Conservation (phyloP, 2,113 vertebrate genomes). For the Chionomys nivalis region DNA sequence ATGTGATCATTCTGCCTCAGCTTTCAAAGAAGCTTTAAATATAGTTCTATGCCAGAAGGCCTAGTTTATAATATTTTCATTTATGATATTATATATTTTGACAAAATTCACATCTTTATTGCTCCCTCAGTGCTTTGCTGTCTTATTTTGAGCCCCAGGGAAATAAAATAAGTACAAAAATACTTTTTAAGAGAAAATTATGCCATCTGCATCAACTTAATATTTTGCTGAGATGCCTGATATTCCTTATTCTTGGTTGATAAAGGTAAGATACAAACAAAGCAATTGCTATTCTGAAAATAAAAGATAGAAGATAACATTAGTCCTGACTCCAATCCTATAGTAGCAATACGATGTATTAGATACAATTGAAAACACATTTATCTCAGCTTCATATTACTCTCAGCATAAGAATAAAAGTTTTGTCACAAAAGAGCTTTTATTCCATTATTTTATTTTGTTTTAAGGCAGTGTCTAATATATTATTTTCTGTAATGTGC, state of each 20-base stretch:
- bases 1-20: neutral
- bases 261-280: neutral
- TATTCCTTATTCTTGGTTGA: neutral
- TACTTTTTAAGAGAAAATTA: neutral
- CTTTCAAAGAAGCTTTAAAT: neutral
- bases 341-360: neutral
- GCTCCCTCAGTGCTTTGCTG: neutral
- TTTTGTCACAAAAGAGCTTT: neutral
- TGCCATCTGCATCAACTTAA: neutral
- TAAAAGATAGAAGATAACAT: neutral
- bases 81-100: neutral
- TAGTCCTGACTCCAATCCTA: neutral
- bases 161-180: neutral
- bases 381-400: neutral
- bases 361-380: neutral
- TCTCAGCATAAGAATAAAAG: neutral
- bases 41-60: neutral
- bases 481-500: neutral
- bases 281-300: slow-evolving; percentile 1
- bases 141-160: neutral
- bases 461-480: neutral
- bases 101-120: neutral
- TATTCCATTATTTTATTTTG: neutral
- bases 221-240: neutral
- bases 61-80: neutral